Conservation (phyloP, 1,140 invertebrate genomes). For the Tribolium madens region DNA sequence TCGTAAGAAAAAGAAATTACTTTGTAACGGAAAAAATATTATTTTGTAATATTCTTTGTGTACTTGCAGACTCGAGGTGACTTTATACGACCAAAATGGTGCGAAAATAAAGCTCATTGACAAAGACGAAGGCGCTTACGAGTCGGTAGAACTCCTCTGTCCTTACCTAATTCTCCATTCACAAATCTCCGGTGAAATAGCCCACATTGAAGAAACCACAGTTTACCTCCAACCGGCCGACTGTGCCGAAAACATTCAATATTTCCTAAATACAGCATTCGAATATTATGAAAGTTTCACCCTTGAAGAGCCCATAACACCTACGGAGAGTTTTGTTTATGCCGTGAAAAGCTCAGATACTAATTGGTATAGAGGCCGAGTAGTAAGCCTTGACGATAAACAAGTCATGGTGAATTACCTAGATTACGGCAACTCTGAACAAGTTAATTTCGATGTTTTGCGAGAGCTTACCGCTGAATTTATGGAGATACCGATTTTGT, state of each 20-base stretch:
- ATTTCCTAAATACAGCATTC: slow-evolving; percentile 69
- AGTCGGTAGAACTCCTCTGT: slow-evolving; percentile 69
- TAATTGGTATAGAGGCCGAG: slow-evolving; percentile 78
- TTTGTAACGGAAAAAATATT: no score
- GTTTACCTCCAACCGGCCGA: slow-evolving; percentile 72
- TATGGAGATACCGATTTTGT: slow-evolving; percentile 53
- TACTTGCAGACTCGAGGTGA: slow-evolving; percentile 70
- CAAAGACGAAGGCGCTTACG: slow-evolving; percentile 66
- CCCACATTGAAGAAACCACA: slow-evolving; percentile 66
- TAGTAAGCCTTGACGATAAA: slow-evolving; percentile 66
- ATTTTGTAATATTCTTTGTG: no score
- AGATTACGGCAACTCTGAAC: slow-evolving; percentile 83
- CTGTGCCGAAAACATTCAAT: slow-evolving; percentile 65
- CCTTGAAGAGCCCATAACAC: slow-evolving; percentile 61
- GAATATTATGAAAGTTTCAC: slow-evolving; percentile 70
- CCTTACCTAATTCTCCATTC: slow-evolving; percentile 70
- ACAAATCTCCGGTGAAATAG: slow-evolving; percentile 67
- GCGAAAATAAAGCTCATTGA: slow-evolving; percentile 70
- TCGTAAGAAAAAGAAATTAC: no score
- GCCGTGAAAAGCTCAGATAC: slow-evolving; percentile 72
- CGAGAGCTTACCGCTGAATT: slow-evolving; percentile 55
- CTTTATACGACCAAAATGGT: slow-evolving; percentile 70
- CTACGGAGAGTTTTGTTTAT: slow-evolving; percentile 69
- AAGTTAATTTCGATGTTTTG: slow-evolving; percentile 61
- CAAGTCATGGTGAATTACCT: slow-evolving; percentile 73